Base-by-base conservation (phyloP, 2,888 invertebrate species). In the Platerodrilus igneus region DNA sequence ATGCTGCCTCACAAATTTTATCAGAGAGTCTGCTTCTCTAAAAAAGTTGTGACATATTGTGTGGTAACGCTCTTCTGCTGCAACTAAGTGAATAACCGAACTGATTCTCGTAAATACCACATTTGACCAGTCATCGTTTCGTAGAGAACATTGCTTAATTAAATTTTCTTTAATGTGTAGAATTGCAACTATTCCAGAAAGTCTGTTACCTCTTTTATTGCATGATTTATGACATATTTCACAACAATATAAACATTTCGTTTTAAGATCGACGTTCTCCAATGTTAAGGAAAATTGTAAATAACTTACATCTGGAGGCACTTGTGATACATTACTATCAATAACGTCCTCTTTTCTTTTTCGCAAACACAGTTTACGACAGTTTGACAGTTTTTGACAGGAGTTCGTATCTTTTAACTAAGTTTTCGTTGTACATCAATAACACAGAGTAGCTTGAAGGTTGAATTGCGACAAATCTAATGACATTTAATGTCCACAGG, bases 61-160 rank as follows among this genome's bases (percentile, higher is more conserved):
- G 14, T 26, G 27, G 27, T 26, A 26, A 6, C 27, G 27, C 4
- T 15, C 27, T 26, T 26, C 27, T 13, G 27, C 4, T 13, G 27
- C 27, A 8, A 26, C 27, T 26, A 26, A 26, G n/a, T 26, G 13
- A 26, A 26, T 26, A 26, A 14, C 11, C 14, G 27, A 11, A 26
- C 14, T 26, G 11, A 26, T 26, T 26, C 27, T 8, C 22, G 22
- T 22, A 22, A 22, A 22, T 6, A 22, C 9, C 22, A 9, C n/a
- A n/a, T 22, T 22, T 4, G 22, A 22, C 22, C 22, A 22, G 5
- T 22, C 22, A 22, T 22, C 22, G 22, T 22, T n/a, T 9, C 22
- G 22, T 22, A 22, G 10, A 22, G 10, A 22, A 22, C 22, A 22
- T 22, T 22, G 22, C 5, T 7, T n/a, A n/a, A n/a, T n/a, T n/a